These are phyloP conservation scores for Sinocyclocheilus anshuiensis DNA, from an alignment of 2,113 vertebrate species.

Conservation along the genomic window DNA sequence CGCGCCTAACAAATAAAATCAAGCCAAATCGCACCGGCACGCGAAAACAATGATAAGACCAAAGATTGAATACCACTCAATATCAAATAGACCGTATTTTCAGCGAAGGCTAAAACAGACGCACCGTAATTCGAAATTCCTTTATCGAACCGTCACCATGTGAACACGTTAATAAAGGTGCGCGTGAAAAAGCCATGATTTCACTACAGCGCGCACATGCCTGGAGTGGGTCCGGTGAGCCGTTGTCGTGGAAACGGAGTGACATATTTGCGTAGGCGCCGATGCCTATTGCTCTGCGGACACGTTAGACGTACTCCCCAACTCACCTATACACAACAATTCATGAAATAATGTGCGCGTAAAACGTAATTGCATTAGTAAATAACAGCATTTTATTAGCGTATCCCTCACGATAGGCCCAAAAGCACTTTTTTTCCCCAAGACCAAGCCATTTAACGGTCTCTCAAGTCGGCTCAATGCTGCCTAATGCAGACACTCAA, in stretches of 20 bases:
- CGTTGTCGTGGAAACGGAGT: slow-evolving; percentile 62
- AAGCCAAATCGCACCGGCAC: neutral
- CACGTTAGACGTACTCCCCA: slow-evolving; percentile 45
- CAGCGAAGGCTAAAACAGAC: neutral
- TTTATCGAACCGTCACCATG: neutral
- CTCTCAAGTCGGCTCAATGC: slow-evolving; percentile 3
- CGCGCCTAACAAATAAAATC: neutral
- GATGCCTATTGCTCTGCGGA: slow-evolving; percentile 56
- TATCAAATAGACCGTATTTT: neutral
- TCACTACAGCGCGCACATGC: slow-evolving; percentile 35
- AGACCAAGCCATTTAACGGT: slow-evolving; percentile 6
- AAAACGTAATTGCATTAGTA: neutral
- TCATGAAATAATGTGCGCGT: neutral
- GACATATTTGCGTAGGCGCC: slow-evolving; percentile 64
- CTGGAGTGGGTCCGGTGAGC: slow-evolving; percentile 51
- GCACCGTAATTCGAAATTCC: neutral
- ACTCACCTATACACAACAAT: slow-evolving; percentile 19
- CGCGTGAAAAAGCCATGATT: slow-evolving; percentile 35
- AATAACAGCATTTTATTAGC: neutral
- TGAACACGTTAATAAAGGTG: slow-evolving; percentile 35
- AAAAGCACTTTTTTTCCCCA: neutral
- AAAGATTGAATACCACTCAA: neutral
- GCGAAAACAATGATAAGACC: neutral
- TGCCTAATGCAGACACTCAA: slow-evolving; percentile 9
- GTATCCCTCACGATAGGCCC: neutral